These are phyloP conservation scores for Cynodonichthys magdalenae DNA, from an alignment of 2,797 vertebrate species.

Conservation along the genomic window DNA sequence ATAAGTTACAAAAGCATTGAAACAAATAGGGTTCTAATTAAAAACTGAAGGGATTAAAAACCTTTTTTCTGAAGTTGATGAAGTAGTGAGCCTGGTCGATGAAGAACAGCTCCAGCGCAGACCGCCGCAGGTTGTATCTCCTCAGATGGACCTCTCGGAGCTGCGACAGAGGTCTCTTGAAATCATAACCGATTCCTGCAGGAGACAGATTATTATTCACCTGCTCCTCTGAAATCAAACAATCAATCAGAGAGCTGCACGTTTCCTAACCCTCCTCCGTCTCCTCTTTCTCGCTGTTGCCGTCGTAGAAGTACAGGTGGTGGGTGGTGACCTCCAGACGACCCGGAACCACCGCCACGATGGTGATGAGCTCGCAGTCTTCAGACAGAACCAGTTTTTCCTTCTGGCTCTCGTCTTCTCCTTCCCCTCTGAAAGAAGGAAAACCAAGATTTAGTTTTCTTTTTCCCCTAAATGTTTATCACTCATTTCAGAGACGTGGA, in stretches of 20 bases:
- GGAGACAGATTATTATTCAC: constrained; percentile 21
- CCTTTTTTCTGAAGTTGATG: constrained; percentile 96
- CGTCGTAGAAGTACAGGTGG: constrained; percentile 94
- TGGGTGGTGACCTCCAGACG: constrained; percentile 95
- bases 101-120: constrained; percentile 96
- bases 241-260: neutral
- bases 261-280: constrained; percentile 89
- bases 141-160: constrained; percentile 94
- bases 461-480: neutral
- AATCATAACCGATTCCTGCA: constrained; percentile 92
- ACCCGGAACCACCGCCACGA: constrained; percentile 88
- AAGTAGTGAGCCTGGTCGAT: constrained; percentile 98
- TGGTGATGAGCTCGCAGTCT: constrained; percentile 96
- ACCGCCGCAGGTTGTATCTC: constrained; percentile 95
- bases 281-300: constrained; percentile 92
- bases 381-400: constrained; percentile 95
- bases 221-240: constrained; percentile 2
- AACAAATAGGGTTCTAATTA: neutral
- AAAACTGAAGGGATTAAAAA: neutral
- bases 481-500: neutral
- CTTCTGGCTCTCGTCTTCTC: constrained; percentile 88
- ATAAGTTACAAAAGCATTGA: too few species aligned
- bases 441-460: neutral
- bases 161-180: constrained; percentile 92
- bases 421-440: constrained; percentile 79